Evolutionary conservation across 2,113 vertebrate genomes (phyloP), one percentile per base, ranked within the genome.

Genomic region (Maccullochella peelii): DNA sequence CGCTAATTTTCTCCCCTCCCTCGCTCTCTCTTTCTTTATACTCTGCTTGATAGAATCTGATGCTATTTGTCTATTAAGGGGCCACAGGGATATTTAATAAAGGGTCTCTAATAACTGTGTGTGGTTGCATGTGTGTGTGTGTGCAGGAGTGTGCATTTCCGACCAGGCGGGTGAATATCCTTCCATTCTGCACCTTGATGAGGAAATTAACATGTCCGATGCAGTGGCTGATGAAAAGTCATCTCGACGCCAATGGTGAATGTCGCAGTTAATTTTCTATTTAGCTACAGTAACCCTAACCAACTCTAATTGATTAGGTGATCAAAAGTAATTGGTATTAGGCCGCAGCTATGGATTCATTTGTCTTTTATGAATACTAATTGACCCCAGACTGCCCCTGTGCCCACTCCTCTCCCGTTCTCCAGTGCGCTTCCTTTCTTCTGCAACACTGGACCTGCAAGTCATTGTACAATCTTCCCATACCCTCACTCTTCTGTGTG

Each of bases 251-350:
- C 77, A 80, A 80, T 82, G 83, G 84, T 90, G 82, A 93, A 93
- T 90, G 85, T 91, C 74, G 52, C 90, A 88, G 92, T 90, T 96
- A 84, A 94, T 95, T 93, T 94, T 92, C 89, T 90, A 89, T 92
- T 94, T 93, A 92, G 93, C 91, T 86, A 92, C 93, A 93, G 93
- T 93, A 94, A 89, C 76, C 80, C 91, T 94, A 94, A 94, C 91
- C 91, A 91, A 87, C 84, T 88, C 85, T 94, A 95, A 96, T 95
- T 94, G 94, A 95, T 95, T 94, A 93, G 93, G 93, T 95, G 93
- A 95, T 95, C 92, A 91, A 88, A 93, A 84, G 85, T 95, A 93
- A 95, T 96, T 96, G 92, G 89, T 91, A 94, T 95, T 93, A 95
- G 84, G 79, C 87, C 58, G 36, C 75, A 92, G 92, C 88, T 91